A percentile compares a stretch with the other conserved stretches of the same genome.
phyloP scores from a whole-genome alignment of 2,888 invertebrate species.

The Hipparchia sbordonii region DNA sequence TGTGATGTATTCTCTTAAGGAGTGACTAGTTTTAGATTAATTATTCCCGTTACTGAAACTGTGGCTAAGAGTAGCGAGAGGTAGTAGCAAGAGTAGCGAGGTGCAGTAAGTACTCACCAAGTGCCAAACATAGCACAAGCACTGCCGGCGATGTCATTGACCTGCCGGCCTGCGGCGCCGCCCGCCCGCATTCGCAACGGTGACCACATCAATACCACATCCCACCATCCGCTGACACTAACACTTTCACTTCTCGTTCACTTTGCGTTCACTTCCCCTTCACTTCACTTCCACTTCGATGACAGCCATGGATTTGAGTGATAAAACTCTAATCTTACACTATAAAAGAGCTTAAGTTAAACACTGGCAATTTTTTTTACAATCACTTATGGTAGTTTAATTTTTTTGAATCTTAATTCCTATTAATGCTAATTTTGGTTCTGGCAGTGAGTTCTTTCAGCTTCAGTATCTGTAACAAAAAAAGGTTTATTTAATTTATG shows the following conservation, averaged over 20 bases:
- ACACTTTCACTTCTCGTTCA: conserved; percentile 20
- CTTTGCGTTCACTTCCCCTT: conserved; percentile 9
- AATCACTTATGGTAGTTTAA: neutral
- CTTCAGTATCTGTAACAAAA: conserved; percentile 28
- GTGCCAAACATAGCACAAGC: conserved; percentile 65
- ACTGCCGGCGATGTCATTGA: conserved; percentile 77
- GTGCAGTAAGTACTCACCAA: conserved; percentile 58
- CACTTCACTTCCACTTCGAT: conserved; percentile 16
- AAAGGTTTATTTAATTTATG: neutral
- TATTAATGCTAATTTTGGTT: neutral
- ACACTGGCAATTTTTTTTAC: neutral
- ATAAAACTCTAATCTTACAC: neutral
- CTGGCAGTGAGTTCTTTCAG: conserved; percentile 2
- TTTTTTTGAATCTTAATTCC: neutral
- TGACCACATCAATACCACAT: conserved; percentile 62
- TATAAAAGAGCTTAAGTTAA: neutral
- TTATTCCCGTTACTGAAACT: too few relatives aligned
- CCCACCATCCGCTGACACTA: conserved; percentile 42
- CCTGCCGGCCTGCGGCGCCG: conserved; percentile 71
- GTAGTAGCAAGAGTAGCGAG: too few relatives aligned
- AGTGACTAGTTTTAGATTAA: too few relatives aligned
- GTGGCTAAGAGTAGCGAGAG: too few relatives aligned
- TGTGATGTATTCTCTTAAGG: too few relatives aligned
- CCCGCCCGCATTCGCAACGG: conserved; percentile 67
- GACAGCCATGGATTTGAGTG: conserved; percentile 6